These are phyloP conservation scores for Oryzias celebensis DNA, from an alignment of 2,113 vertebrate genomes.

Conservation along the genomic window DNA sequence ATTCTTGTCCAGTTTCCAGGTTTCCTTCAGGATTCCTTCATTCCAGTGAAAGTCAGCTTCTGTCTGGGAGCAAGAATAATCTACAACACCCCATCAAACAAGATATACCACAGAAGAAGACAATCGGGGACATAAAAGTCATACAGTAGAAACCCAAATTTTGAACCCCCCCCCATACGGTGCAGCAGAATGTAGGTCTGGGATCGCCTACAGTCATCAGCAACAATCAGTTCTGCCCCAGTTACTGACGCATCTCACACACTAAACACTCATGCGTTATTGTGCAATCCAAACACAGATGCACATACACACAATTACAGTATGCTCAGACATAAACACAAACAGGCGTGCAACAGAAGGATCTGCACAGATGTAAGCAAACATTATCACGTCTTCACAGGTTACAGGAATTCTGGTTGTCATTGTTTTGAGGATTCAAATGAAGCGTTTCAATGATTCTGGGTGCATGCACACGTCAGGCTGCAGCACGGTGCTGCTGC, in stretches of 20 bases:
- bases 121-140: slow-evolving; percentile 1
- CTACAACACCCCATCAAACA: too few species aligned
- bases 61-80: too few species aligned
- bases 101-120: not conserved
- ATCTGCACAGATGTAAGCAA: slow-evolving; percentile 9
- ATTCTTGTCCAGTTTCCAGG: too few species aligned
- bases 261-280: slow-evolving; percentile 56
- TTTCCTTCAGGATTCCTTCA: too few species aligned
- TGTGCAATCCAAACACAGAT: slow-evolving; percentile 7
- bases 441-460: not conserved
- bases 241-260: slow-evolving; percentile 73
- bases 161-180: slow-evolving; percentile 27
- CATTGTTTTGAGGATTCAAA: not conserved
- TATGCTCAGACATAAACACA: slow-evolving; percentile 20
- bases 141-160: slow-evolving; percentile 45
- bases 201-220: slow-evolving; percentile 78
- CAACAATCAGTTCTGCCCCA: slow-evolving; percentile 88
- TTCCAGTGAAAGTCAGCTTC: too few species aligned
- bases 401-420: not conserved
- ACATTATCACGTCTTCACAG: slow-evolving; percentile 9
- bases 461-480: not conserved
- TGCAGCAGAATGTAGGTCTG: slow-evolving; percentile 79
- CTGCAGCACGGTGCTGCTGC: not conserved
- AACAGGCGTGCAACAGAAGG: slow-evolving; percentile 2
- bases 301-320: slow-evolving; percentile 10